Evolutionary conservation across 2,113 vertebrate genomes (phyloP), one percentile per base, ranked within the genome.

Genomic region (Bungarus multicinctus): DNA sequence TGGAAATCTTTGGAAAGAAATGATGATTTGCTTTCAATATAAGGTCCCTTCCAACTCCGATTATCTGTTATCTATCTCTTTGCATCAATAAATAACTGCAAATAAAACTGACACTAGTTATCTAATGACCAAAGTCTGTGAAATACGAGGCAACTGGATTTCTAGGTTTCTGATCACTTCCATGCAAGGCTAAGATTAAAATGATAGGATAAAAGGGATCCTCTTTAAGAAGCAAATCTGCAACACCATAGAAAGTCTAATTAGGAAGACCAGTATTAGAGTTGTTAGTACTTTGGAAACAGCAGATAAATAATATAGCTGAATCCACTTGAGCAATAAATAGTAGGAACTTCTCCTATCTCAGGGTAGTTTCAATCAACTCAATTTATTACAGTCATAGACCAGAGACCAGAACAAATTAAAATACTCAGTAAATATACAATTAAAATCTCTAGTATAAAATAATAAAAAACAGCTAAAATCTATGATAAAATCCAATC

Each of bases 11-110:
- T 74, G 34, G 85, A 86, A 87, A 91, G 93, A 89, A 91, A 57
- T 57, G 85, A 22, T 91, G 92, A 57, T 4, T 93, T 91, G 92
- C 52, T 93, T 93, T 95, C 88, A 55, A 53, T 1, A 94, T 55
- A 9, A 90, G 5, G n/a, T n/a, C n/a, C n/a, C n/a, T n/a, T n/a
- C n/a, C n/a, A n/a, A n/a, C n/a, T n/a, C n/a, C n/a, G n/a, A n/a
- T n/a, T n/a, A n/a, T n/a, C n/a, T n/a, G n/a, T n/a, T n/a, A n/a
- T 3, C 3, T 91, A 86, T 47, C 34, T 53, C 91, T 93, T 54
- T 1, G 2, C 92, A 50, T 45, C 18, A 87, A 4, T 69, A 85
- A 86, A 30, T 95, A 94, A 94, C 92, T 95, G 16, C 57, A 93
- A 64, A 52, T 22, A 93, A 91, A 45, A 16, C 81, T 87, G 87